phyloP scores from a whole-genome alignment of 2,888 invertebrate species.

The Eledona agricola region DNA sequence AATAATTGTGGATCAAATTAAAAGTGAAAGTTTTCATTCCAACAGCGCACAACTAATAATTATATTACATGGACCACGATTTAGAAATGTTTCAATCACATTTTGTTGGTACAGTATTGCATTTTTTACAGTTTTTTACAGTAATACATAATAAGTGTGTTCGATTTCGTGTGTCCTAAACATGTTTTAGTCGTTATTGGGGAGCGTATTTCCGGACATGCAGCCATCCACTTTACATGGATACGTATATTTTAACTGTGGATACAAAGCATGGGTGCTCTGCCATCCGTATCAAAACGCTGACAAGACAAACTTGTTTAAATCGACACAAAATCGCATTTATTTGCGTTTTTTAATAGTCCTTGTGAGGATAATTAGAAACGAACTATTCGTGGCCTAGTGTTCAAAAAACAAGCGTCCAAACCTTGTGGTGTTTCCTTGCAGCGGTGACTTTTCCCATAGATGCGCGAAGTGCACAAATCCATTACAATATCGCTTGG shows the following conservation, averaged over 20 bases:
- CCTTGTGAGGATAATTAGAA: no score
- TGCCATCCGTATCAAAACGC: slow-evolving; percentile 20
- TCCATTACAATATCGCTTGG: slow-evolving; percentile 3
- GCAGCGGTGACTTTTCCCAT: no score
- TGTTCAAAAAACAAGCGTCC: slow-evolving; percentile 1
- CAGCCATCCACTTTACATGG: slow-evolving; percentile 21
- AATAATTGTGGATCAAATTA: slow-evolving; percentile 15
- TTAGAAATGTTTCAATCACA: no score
- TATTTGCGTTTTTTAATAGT: background rate
- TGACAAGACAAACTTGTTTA: no score
- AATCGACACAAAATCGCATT: no score
- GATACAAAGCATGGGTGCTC: slow-evolving; percentile 27
- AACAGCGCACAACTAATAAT: no score
- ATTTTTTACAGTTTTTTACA: no score
- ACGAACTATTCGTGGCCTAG: background rate
- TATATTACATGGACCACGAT: no score
- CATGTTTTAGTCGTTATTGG: slow-evolving; percentile 21
- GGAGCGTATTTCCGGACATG: slow-evolving; percentile 25
- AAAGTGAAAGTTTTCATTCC: slow-evolving; percentile 27
- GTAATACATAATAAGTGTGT: no score
- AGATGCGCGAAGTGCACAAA: slow-evolving; percentile 1
- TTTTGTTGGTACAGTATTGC: no score
- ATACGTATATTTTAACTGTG: slow-evolving; percentile 25
- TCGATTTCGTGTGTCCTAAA: no score
- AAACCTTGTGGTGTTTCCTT: slow-evolving; percentile 21